Evolutionary conservation across 2,113 vertebrate genomes (phyloP), one percentile per base, ranked within the genome.

Genomic region (Athene cunicularia): DNA sequence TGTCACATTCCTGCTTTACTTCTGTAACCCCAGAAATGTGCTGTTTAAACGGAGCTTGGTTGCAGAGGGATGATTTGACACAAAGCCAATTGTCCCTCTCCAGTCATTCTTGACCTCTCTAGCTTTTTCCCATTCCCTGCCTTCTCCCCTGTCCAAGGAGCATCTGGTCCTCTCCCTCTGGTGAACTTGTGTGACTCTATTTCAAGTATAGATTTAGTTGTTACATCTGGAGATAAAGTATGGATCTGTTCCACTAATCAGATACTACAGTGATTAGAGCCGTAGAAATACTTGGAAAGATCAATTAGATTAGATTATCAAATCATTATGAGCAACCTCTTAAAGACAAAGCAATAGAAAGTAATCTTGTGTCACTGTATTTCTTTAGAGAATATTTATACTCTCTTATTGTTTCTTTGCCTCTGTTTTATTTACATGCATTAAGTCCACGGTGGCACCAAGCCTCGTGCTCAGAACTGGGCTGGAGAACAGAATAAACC

Each of bases 191-290:
- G 81, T 86, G 95, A 94, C 93, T 97, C 77, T 52, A 35, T 96
- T 97, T 96, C 94, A 74, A 95, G 91, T 96, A 97, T 96, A 91
- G 96, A 97, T 96, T 95, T 95, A 94, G 96, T 96, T 97, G 96
- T 97, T 97, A 97, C 91, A 96, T 97, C 87, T 95, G 91, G 93
- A 96, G 97, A 93, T 97, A 96, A 96, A 91, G 91, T 94, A 97
- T 96, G 85, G 96, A 96, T 97, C 94, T 83, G 56, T 93, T 96
- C 90, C 55, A 66, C 90, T 94, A 96, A 94, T 97, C 84, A 97
- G 86, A 93, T 94, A 79, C 63, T 90, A 33, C 73, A 71, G 87
- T 93, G 87, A 96, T 96, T 97, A 97, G 93, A 90, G 91, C 90
- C 87, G 80, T 93, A 73, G 72, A 95, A 92, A 94, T 93, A 95